A percentile compares a stretch with the other conserved stretches of the same genome.
Conservation (phyloP, 2,888 invertebrate species). For the Tineola bisselliella region DNA sequence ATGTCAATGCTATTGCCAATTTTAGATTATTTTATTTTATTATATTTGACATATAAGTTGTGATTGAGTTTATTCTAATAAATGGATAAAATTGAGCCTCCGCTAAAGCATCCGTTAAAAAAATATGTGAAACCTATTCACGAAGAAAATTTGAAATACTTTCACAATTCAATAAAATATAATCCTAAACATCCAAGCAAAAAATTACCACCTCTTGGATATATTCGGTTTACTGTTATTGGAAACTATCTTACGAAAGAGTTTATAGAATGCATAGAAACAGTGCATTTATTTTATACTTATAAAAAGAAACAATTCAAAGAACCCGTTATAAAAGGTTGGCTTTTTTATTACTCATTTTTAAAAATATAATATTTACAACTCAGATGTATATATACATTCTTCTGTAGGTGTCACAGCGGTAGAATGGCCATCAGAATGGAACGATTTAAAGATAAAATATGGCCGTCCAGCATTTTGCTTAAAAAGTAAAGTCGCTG, state of each 20-base stretch:
- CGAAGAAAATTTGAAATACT: neutral
- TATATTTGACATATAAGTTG: neutral
- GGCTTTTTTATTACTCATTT: too few species aligned
- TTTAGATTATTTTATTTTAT: conserved; percentile 13
- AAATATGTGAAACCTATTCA: neutral
- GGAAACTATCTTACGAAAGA: conserved; percentile 44
- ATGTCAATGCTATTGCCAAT: conserved; percentile 28
- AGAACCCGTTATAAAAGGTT: conserved; percentile 44
- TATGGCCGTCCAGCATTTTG: conserved; percentile 57
- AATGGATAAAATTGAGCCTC: neutral
- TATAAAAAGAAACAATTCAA: conserved; percentile 39
- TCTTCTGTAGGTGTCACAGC: conserved; percentile 33
- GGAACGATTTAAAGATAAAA: conserved; percentile 40
- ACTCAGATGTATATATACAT: neutral
- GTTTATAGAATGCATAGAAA: conserved; percentile 41
- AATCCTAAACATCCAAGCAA: conserved; percentile 37
- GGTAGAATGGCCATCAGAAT: conserved; percentile 48
- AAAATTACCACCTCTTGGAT: neutral
- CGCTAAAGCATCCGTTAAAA: neutral
- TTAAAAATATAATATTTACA: too few species aligned
- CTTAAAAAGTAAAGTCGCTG: conserved; percentile 48
- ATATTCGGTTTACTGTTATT: conserved; percentile 36
- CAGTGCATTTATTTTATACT: conserved; percentile 42
- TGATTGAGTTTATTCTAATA: too few species aligned
- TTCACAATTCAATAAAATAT: conserved; percentile 38